These are phyloP conservation scores for Carcharodon carcharias DNA, from an alignment of 2,797 vertebrate species.

Conservation along the genomic window DNA sequence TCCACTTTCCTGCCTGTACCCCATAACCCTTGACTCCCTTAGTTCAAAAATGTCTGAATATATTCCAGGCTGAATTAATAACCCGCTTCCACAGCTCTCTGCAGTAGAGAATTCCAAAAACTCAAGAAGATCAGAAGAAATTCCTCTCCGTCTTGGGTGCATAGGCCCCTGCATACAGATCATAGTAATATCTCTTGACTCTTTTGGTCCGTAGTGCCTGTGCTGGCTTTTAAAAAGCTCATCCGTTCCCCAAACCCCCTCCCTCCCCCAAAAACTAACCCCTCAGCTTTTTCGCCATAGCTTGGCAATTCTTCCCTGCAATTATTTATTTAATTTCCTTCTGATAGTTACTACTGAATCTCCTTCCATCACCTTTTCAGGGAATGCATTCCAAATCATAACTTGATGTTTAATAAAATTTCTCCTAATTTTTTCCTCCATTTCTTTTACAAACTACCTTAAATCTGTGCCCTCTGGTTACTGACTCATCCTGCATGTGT, in stretches of 20 bases:
- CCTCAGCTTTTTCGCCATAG: too few relatives aligned
- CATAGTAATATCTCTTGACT: not conserved
- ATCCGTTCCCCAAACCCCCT: too few relatives aligned
- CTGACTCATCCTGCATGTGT: not conserved
- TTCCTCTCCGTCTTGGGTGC: not conserved
- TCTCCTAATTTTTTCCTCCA: too few relatives aligned
- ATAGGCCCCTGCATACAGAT: not conserved
- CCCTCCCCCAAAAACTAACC: too few relatives aligned
- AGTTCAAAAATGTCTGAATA: not conserved
- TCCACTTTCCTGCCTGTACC: not conserved
- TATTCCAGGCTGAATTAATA: not conserved
- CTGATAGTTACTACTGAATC: too few relatives aligned
- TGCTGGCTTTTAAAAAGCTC: not conserved
- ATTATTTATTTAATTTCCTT: too few relatives aligned
- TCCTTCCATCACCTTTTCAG: too few relatives aligned
- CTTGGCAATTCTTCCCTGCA: too few relatives aligned
- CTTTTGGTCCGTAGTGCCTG: not conserved
- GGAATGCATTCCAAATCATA: too few relatives aligned
- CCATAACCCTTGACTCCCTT: not conserved
- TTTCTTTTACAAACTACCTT: too few relatives aligned
- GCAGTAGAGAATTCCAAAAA: not conserved
- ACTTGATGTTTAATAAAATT: too few relatives aligned
- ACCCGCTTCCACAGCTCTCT: not conserved
- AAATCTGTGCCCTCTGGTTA: not conserved
- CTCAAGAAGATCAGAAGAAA: not conserved